Evolutionary conservation across 2,888 invertebrate genomes (phyloP), one percentile per base, ranked within the genome.

Genomic region (Apotomis turbidana): DNA sequence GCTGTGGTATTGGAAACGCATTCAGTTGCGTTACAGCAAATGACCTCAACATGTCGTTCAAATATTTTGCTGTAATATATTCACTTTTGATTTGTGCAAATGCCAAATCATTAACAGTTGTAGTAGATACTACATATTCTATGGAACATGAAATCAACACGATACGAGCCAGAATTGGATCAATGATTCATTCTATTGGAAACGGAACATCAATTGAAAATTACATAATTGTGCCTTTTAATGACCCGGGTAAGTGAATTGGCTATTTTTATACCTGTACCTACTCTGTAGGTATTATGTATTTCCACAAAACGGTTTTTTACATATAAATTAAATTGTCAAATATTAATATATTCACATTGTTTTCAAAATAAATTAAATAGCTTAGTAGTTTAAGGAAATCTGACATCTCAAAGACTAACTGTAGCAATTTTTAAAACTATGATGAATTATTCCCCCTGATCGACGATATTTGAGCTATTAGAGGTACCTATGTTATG

Each of bases 71-170:
- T 9, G 5, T 63, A 58, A 12, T 72, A 59, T 41, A 38, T n/a
- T 46, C 52, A 6, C 12, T 72, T 5, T 15, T 68, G 12, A 4
- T 60, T 5, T 57, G 49, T 27, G 60, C 58, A 6, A n/a, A 8
- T 15, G 75, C 58, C 74, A 83, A 76, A 87, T 72, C 87, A 80
- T 85, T 90, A 3, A 87, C 87, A 0, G 57, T 90, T 2, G 85
- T 90, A 0, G 8, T 88, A 0, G 90, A 90, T 46, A 88, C 87
- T 0, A 87, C 90, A 0, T 61, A 13, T 0, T 89, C 90, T 0
- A 90, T 90, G 89, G 51, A 61, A 27, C 80, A 82, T 0, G 89
- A 89, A 60, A 71, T 88, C 0, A 77, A 83, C 5, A n/a, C 80
- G 0, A 79, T 90, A 0, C 86, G 68, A 6, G 10, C 36, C 4